Percentiles rank a stretch among this genome's conserved stretches.
Evolutionary conservation across 1,140 invertebrate genomes (phyloP).

Genomic region (Reticulitermes speratus): DNA sequence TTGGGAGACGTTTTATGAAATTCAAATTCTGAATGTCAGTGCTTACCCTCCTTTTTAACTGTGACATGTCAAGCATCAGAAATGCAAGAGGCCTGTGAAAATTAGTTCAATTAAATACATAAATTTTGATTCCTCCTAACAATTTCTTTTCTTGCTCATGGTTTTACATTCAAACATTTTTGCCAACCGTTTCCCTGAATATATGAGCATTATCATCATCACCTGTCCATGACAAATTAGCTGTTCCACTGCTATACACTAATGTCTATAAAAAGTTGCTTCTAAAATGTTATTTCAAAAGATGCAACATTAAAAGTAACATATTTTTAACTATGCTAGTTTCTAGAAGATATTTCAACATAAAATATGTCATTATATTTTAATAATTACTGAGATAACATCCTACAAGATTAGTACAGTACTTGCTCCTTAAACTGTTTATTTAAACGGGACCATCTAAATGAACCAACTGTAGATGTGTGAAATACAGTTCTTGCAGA

Average conservation of each 20-base stretch:
- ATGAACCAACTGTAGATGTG: neutral
- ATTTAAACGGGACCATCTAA: neutral
- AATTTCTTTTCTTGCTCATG: neutral
- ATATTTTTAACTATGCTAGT: neutral
- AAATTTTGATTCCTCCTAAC: neutral
- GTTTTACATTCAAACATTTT: constrained; percentile 31
- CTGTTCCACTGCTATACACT: neutral
- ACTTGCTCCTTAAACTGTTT: neutral
- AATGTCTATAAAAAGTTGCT: constrained; percentile 5
- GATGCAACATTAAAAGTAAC: neutral
- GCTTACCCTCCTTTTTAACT: too few species aligned
- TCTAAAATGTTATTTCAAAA: neutral
- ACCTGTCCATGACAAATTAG: neutral
- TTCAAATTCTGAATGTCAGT: too few species aligned
- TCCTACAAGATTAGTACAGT: neutral
- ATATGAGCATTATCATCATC: constrained; percentile 28
- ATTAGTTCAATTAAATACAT: neutral
- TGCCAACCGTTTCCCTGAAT: constrained; percentile 30
- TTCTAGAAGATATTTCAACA: neutral
- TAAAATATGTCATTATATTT: neutral
- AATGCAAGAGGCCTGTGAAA: neutral
- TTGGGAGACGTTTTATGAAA: too few species aligned
- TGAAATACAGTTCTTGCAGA: neutral
- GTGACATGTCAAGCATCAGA: too few species aligned
- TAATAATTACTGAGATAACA: neutral